Percentiles rank a stretch among this genome's conserved stretches.
These are phyloP conservation scores for Chitala chitala DNA, from an alignment of 2,113 vertebrate genomes.

Conservation along the genomic window DNA sequence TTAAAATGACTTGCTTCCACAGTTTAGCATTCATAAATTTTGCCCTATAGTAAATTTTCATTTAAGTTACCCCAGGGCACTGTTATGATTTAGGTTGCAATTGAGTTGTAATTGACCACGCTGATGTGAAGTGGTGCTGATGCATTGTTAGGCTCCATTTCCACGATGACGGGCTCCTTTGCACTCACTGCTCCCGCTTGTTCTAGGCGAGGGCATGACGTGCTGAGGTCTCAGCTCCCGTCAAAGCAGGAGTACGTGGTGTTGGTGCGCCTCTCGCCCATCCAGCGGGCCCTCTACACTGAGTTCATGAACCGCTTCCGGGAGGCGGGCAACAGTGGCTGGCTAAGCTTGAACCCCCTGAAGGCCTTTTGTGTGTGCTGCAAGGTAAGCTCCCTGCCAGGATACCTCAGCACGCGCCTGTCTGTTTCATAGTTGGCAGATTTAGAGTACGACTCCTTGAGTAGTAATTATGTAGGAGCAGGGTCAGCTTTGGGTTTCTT, in stretches of 20 bases:
- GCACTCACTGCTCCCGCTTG: neutral
- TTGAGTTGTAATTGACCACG: neutral
- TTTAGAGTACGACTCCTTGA: too few relatives aligned
- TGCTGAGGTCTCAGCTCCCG: conserved; percentile 85
- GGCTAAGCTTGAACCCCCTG: conserved; percentile 94
- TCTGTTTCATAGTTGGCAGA: too few relatives aligned
- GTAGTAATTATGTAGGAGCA: neutral
- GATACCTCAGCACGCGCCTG: neutral
- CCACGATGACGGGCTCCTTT: neutral
- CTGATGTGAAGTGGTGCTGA: neutral
- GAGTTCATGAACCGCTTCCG: conserved; percentile 97
- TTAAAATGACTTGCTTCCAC: too few relatives aligned
- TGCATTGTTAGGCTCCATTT: neutral
- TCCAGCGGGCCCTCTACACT: conserved; percentile 87
- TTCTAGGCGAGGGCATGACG: conserved; percentile 86
- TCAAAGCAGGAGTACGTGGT: conserved; percentile 92
- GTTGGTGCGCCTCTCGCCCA: conserved; percentile 84
- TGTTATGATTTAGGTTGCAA: neutral
- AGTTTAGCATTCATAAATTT: neutral
- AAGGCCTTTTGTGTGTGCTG: conserved; percentile 98
- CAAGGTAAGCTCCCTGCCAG: conserved; percentile 66
- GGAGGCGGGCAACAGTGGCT: conserved; percentile 91
- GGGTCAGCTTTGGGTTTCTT: neutral
- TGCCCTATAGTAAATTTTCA: too few relatives aligned
- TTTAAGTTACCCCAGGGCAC: too few relatives aligned